These are phyloP conservation scores for Falco berigora DNA, from an alignment of 2,797 vertebrate species.

Conservation along the genomic window DNA sequence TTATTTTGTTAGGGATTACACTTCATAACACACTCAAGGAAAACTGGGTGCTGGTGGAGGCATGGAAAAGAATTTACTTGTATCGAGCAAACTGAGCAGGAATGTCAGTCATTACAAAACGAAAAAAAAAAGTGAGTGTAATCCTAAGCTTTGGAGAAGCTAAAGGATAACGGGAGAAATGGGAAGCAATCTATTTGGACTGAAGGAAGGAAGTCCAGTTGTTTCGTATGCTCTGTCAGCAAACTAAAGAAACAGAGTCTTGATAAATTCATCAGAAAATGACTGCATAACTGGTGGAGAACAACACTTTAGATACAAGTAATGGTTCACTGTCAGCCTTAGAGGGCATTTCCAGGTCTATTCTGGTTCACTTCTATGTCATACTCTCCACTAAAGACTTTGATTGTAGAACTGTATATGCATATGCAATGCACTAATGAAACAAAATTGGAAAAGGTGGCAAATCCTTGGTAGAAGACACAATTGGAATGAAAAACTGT, in stretches of 20 bases:
- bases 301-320: not conserved
- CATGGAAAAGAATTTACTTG: not conserved
- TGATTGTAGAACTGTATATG: not conserved
- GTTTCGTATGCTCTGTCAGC: not conserved
- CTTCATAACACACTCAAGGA: not conserved
- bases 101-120: not conserved
- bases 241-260: not conserved
- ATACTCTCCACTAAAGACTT: not conserved
- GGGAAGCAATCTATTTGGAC: not conserved
- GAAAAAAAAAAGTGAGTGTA: not conserved
- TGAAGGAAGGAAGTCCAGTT: not conserved
- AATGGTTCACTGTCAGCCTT: not conserved
- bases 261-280: not conserved
- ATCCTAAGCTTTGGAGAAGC: not conserved
- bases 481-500: not conserved
- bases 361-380: not conserved
- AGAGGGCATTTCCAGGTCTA: not conserved
- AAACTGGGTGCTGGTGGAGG: not conserved
- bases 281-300: not conserved
- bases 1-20: not conserved
- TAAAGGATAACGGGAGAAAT: not conserved
- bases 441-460: not conserved
- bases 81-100: not conserved
- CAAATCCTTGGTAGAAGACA: not conserved
- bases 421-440: not conserved